Evolutionary conservation across 2,113 vertebrate species (phyloP).

Genomic region (Calidris pygmaea): DNA sequence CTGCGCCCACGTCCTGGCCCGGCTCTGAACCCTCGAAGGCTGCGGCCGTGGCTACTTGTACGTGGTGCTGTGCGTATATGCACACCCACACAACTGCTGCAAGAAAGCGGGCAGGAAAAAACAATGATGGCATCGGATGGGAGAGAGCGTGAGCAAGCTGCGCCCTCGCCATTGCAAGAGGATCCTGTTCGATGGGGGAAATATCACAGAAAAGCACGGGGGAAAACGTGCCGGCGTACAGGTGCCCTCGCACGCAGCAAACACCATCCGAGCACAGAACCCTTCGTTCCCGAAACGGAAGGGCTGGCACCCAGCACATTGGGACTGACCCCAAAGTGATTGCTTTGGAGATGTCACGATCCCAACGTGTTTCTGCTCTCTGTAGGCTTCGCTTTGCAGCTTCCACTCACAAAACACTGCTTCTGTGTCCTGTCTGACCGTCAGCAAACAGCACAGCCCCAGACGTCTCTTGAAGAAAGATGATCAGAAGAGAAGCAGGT

Average conservation of each 20-base stretch:
- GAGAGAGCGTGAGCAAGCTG: neutral
- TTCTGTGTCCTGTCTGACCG: rapidly evolving
- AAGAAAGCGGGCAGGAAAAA: neutral
- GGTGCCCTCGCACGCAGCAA: rapidly evolving
- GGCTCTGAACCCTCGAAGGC: neutral
- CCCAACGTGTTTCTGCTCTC: rapidly evolving
- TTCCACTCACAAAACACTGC: rapidly evolving
- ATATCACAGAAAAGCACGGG: rapidly evolving
- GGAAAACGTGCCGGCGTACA: rapidly evolving
- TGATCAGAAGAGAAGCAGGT: neutral
- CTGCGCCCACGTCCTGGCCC: neutral
- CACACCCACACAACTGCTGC: neutral
- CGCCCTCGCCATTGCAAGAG: rapidly evolving
- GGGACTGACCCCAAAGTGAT: neutral
- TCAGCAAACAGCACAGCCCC: neutral
- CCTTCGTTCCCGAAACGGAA: rapidly evolving
- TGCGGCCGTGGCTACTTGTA: neutral
- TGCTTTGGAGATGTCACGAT: neutral
- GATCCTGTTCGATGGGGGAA: neutral
- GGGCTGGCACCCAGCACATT: rapidly evolving
- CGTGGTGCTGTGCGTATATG: rapidly evolving
- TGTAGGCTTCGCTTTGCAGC: neutral
- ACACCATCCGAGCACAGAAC: neutral
- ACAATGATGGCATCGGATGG: rapidly evolving
- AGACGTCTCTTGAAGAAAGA: neutral